Base-by-base conservation (phyloP, 2,113 vertebrate genomes). In the Galeopterus variegatus region DNA sequence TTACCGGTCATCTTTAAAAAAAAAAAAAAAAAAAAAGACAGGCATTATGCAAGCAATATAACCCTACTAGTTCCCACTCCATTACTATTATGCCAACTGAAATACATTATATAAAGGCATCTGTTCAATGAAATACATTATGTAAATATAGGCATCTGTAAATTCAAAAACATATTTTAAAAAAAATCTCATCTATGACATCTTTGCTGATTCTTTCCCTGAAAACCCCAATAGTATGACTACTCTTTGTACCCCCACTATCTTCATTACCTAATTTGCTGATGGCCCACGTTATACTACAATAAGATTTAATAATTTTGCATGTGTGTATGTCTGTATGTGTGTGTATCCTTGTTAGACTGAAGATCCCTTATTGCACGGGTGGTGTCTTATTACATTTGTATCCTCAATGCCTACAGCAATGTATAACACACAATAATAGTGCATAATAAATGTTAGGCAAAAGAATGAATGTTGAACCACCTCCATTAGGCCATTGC, bases 21-120 rank as follows among this genome's bases (percentile, higher is more conserved):
- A n/a, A n/a, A n/a, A n/a, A n/a, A n/a, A n/a, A n/a, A 82, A 90
- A 90, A 87, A 67, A n/a, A 69, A 48, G 79, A 84, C 52, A 89
- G 83, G 28, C 81, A 86, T 89, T 82, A 87, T 65, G 54, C 58
- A 82, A 95, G 45, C 19, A 87, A 96, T 26, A 90, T n/a, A 72
- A 65, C 7, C 17, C 73, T 75, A 69, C 50, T 60, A 87, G 54
- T 69, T 94, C 75, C 50, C 58, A 85, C 8, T 89, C 50, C 9
- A 89, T 76, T 85, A 88, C 33, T 75, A 92, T 58, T 45, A 96
- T 69, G 65, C 79, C 85, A 21, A 65, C 36, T 79, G 15, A 94
- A 95, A 85, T 54, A 72, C 12, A 83, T 87, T 94, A 91, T 54
- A 24, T 80, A 77, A 91, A 41, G 4, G 41, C 41, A 41, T 41